Evolutionary conservation across 2,888 invertebrate genomes (phyloP).

Genomic region (Drosophila flavopinicola): DNA sequence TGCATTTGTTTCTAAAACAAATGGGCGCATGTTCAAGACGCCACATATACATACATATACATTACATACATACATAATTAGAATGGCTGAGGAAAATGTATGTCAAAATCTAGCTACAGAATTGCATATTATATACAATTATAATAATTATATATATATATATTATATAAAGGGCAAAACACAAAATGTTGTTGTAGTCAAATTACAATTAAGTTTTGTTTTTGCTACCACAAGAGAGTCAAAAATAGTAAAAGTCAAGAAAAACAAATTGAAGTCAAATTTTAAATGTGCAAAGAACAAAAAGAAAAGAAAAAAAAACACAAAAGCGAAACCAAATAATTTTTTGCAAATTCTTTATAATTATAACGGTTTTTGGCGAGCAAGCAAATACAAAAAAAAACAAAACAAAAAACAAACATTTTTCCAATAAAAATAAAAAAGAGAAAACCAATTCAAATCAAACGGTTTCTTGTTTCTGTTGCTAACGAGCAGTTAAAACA

Average conservation of each 20-base stretch:
- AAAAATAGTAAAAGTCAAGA: constrained; percentile 32
- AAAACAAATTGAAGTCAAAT: constrained; percentile 64
- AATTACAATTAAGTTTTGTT: constrained; percentile 81
- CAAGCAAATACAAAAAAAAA: constrained; percentile 48
- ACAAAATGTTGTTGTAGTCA: constrained; percentile 79
- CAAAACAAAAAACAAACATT: constrained; percentile 51
- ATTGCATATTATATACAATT: constrained; percentile 78
- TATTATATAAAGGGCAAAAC: constrained; percentile 72
- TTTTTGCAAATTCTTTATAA: constrained; percentile 76
- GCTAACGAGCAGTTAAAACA: background rate
- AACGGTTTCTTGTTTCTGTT: constrained; percentile 1
- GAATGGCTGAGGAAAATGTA: constrained; percentile 38
- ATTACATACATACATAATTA: constrained; percentile 43
- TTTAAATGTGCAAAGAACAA: constrained; percentile 61
- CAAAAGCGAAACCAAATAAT: constrained; percentile 31
- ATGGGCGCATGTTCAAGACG: constrained; percentile 41
- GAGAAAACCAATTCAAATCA: constrained; percentile 23
- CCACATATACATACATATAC: constrained; percentile 39
- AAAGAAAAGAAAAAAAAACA: constrained; percentile 11
- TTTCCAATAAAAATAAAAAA: constrained; percentile 72
- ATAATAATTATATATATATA: constrained; percentile 70
- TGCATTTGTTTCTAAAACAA: constrained; percentile 78
- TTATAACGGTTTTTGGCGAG: constrained; percentile 65
- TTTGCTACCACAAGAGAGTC: constrained; percentile 60
- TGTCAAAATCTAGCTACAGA: constrained; percentile 76